These are phyloP conservation scores for Menidia beryllina DNA, from an alignment of 2,113 vertebrate species.

Conservation along the genomic window DNA sequence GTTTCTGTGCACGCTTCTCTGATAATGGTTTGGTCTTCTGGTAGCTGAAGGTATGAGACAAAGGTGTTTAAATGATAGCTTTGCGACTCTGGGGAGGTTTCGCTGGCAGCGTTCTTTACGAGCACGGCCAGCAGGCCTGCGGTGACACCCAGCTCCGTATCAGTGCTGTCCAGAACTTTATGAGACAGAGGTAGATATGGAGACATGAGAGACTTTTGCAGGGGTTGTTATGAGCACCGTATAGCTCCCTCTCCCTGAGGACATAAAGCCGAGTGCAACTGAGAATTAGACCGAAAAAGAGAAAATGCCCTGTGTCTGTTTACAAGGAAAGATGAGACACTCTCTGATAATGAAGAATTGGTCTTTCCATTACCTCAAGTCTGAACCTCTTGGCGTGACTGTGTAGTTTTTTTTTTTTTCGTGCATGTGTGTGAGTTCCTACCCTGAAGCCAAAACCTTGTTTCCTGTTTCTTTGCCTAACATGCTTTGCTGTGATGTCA, in stretches of 20 bases:
- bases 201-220: slow-evolving; percentile 43
- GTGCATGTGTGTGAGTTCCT: slow-evolving; percentile 23
- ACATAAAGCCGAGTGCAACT: slow-evolving; percentile 14
- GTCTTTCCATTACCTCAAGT: slow-evolving; percentile 52
- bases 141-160: slow-evolving; percentile 27
- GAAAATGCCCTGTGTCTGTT: not conserved
- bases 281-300: slow-evolving; percentile 12
- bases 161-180: slow-evolving; percentile 42
- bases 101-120: slow-evolving; percentile 45
- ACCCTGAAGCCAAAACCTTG: slow-evolving; percentile 41
- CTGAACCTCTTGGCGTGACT: slow-evolving; percentile 34
- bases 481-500: slow-evolving; percentile 42
- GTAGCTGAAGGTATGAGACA: slow-evolving; percentile 1
- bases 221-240: slow-evolving; percentile 34
- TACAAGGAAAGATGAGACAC: slow-evolving; percentile 30
- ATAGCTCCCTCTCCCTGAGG: slow-evolving; percentile 20
- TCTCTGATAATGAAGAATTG: slow-evolving; percentile 31
- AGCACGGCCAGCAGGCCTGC: slow-evolving; percentile 26
- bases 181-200: slow-evolving; percentile 40
- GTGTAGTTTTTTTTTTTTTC: slow-evolving; percentile 10
- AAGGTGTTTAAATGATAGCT: slow-evolving; percentile 23
- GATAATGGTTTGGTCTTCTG: not conserved
- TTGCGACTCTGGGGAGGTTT: slow-evolving; percentile 16
- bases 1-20: not conserved
- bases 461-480: slow-evolving; percentile 56